Evolutionary conservation across 53 echinoderm and acorn worm species (phyloP), one percentile per base, ranked within the genome.

Genomic region (Holothuria scabra): DNA sequence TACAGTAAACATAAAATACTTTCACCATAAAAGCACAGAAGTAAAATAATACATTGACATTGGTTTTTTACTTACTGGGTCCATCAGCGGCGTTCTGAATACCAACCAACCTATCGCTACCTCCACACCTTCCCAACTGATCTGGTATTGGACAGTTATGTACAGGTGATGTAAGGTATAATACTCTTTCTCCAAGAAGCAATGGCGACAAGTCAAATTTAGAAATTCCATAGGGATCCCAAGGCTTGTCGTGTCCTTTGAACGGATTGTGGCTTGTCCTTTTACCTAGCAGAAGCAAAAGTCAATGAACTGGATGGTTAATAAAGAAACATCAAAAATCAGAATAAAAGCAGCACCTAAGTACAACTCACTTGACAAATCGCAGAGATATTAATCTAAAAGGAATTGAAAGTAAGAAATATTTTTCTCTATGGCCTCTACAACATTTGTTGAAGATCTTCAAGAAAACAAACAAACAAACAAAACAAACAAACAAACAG

Each of bases 91-190:
- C 84, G 67, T 89, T 94, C 59, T 94, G 84, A 29, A 95, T 87
- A 37, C 99, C 99, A 31, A 99, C 66, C 68, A 99, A 56, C 31
- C 90, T 85, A 28, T 83, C 66, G 34, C 86, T 86, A 44, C 62
- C 82, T 16, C 62, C 86, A 24, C 55, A 82, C 23, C 92, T 67
- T 59, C 99, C 99, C 5, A 99, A 85, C 58, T 91, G 87, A 79
- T 99, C 99, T 9, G 99, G 99, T 57, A 95, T 88, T 21, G 91
- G 99, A 79, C 99, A 99, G 88, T 91, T 92, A 80, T 99, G 99
- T n/a, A 99, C 85, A 22, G 99, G 99, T 13, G 94, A 74, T 4
- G 89, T 91, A 87, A 93, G 91, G 70, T 90, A 95, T 67, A 99
- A 44, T 32, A 91, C 86, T 63, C 80, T 88, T 88, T 99, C 94